Conservation (phyloP, 2,797 vertebrate genomes). For the Microchirus variegatus region DNA sequence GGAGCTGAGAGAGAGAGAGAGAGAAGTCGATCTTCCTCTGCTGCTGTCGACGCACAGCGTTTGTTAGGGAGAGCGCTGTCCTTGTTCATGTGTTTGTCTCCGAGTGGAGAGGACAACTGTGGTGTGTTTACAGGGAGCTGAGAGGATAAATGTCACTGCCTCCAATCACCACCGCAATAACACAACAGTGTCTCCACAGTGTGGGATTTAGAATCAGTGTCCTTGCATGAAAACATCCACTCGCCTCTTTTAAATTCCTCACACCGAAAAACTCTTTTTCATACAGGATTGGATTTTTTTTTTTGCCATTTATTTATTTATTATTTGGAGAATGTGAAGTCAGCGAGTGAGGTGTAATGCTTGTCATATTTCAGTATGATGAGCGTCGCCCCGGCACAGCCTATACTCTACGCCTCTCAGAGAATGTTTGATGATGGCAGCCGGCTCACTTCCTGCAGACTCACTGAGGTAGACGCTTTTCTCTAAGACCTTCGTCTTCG, state of each 20-base stretch:
- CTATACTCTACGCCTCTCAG: slow-evolving; percentile 2
- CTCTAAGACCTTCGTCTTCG: slow-evolving; percentile 1
- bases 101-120: slow-evolving; percentile 24
- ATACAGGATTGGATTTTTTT: slow-evolving; percentile 35
- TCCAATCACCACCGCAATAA: slow-evolving; percentile 55
- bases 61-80: slow-evolving; percentile 24
- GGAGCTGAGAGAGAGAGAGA: slow-evolving; percentile 12
- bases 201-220: slow-evolving; percentile 39
- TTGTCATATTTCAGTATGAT: slow-evolving; percentile 77
- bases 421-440: slow-evolving; percentile 32
- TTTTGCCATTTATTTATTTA: no score
- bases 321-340: slow-evolving; percentile 71
- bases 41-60: slow-evolving; percentile 4
- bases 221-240: neutral
- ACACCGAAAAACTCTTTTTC: slow-evolving; percentile 19
- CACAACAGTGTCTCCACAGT: slow-evolving; percentile 34
- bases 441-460: slow-evolving; percentile 27
- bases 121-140: slow-evolving; percentile 30
- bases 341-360: slow-evolving; percentile 70
- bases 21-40: neutral
- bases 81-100: slow-evolving; percentile 45
- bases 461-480: slow-evolving; percentile 4
- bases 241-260: no score
- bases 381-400: slow-evolving; percentile 41
- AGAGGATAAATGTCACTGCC: slow-evolving; percentile 37